Evolutionary conservation across 2,113 vertebrate genomes (phyloP).

Genomic region (Elgaria multicarinata): DNA sequence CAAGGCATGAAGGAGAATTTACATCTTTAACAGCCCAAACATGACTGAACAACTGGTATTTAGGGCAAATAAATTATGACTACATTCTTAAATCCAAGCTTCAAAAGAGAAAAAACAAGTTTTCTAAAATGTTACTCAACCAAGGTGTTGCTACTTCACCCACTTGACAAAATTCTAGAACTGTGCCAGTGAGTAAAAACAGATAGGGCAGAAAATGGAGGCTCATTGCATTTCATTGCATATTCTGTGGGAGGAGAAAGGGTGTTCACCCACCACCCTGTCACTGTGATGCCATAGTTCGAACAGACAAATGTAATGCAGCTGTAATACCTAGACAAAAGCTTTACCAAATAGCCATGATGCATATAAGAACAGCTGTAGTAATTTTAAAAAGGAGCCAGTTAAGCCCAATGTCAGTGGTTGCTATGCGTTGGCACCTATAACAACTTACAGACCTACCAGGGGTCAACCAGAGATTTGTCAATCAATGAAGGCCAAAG

Average conservation of each 20-base stretch:
- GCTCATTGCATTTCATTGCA: slow-evolving; percentile 43
- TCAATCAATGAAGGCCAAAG: too few species aligned
- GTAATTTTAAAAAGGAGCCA: too few species aligned
- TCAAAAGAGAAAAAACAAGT: slow-evolving; percentile 28
- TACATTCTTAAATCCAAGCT: neutral
- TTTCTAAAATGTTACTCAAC: neutral
- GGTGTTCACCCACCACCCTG: slow-evolving; percentile 2
- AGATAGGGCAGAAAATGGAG: slow-evolving; percentile 55
- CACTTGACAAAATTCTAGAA: neutral
- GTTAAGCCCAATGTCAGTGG: too few species aligned
- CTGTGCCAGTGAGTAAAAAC: slow-evolving; percentile 39
- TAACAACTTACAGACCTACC: too few species aligned
- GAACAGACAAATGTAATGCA: neutral
- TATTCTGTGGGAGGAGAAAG: slow-evolving; percentile 35
- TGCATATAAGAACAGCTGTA: too few species aligned
- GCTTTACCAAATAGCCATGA: too few species aligned
- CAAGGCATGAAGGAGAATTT: neutral
- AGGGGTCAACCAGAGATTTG: neutral
- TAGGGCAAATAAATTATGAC: neutral
- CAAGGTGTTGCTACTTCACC: slow-evolving; percentile 20
- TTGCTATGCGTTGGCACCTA: too few species aligned
- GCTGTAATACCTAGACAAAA: too few species aligned
- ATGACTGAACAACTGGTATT: slow-evolving; percentile 10
- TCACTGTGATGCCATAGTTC: neutral
- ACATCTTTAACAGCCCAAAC: slow-evolving; percentile 5